A percentile compares a stretch with the other conserved stretches of the same genome.
Conservation (phyloP, 1,140 invertebrate species). For the Danaus melanippus region DNA sequence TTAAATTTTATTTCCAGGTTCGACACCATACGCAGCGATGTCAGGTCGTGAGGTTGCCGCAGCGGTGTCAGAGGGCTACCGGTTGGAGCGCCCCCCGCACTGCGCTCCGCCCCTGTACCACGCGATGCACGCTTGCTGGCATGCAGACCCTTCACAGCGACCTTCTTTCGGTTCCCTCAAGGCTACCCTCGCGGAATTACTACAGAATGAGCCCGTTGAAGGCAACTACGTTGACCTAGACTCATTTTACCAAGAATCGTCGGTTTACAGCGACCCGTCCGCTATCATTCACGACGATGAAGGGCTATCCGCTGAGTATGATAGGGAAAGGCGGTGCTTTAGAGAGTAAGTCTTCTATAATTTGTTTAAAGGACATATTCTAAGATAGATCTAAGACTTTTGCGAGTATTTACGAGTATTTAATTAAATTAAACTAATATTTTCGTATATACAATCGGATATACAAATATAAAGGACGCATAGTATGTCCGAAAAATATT, state of each 20-base stretch:
- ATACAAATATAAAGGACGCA: too few species aligned
- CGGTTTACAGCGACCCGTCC: conserved; percentile 72
- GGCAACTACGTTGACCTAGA: conserved; percentile 85
- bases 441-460: too few species aligned
- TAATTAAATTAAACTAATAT: too few species aligned
- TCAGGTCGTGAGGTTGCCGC: conserved; percentile 84
- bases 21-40: conserved; percentile 86
- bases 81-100: conserved; percentile 82
- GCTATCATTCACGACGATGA: conserved; percentile 68
- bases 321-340: conserved; percentile 54
- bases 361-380: not conserved
- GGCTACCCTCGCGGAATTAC: conserved; percentile 77
- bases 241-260: conserved; percentile 81
- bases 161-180: conserved; percentile 81
- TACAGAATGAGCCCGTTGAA: conserved; percentile 80
- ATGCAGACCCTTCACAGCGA: conserved; percentile 80
- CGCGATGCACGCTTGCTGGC: conserved; percentile 84
- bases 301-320: conserved; percentile 63
- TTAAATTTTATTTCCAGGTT: conserved; percentile 71
- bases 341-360: conserved; percentile 48
- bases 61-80: conserved; percentile 81
- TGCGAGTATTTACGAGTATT: too few species aligned
- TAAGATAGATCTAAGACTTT: too few species aligned
- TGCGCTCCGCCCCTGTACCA: conserved; percentile 83
- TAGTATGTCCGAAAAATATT: too few species aligned